Percentiles rank a stretch among this genome's conserved stretches.
Conservation (phyloP, 2,113 vertebrate species). For the Ellobius talpinus region DNA sequence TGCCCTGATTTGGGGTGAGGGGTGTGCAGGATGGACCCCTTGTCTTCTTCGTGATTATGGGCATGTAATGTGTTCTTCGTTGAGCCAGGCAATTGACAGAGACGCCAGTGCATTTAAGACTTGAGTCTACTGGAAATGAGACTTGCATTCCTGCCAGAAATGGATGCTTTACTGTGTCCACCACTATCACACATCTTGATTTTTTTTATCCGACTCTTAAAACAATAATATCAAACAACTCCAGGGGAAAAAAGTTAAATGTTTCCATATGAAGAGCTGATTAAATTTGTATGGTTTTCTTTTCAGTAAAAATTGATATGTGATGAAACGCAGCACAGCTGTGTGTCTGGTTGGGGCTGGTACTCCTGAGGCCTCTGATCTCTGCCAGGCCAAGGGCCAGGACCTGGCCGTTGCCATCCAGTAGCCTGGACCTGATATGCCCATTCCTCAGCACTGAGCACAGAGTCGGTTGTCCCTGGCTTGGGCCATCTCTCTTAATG, state of each 20-base stretch:
- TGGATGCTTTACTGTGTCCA: constrained; percentile 84
- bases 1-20: constrained; percentile 67
- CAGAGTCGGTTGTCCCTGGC: not conserved
- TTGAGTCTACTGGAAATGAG: constrained; percentile 87
- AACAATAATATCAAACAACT: constrained; percentile 91
- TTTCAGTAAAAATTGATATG: constrained; percentile 89
- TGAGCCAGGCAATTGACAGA: constrained; percentile 85
- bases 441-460: not conserved
- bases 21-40: constrained; percentile 71
- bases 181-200: constrained; percentile 87
- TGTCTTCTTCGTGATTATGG: constrained; percentile 70
- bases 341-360: constrained; percentile 83
- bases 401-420: not conserved
- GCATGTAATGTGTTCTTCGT: constrained; percentile 86
- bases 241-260: constrained; percentile 86
- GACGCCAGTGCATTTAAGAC: constrained; percentile 88
- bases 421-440: constrained; percentile 61
- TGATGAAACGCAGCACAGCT: constrained; percentile 87
- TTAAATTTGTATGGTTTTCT: constrained; percentile 91
- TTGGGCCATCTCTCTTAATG: not conserved
- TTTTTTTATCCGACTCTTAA: constrained; percentile 83
- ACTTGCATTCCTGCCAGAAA: constrained; percentile 84
- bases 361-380: constrained; percentile 80
- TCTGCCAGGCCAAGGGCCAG: constrained; percentile 68
- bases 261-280: constrained; percentile 90